phyloP scores from a whole-genome alignment of 2,113 vertebrate species.

The Peromyscus leucopus region DNA sequence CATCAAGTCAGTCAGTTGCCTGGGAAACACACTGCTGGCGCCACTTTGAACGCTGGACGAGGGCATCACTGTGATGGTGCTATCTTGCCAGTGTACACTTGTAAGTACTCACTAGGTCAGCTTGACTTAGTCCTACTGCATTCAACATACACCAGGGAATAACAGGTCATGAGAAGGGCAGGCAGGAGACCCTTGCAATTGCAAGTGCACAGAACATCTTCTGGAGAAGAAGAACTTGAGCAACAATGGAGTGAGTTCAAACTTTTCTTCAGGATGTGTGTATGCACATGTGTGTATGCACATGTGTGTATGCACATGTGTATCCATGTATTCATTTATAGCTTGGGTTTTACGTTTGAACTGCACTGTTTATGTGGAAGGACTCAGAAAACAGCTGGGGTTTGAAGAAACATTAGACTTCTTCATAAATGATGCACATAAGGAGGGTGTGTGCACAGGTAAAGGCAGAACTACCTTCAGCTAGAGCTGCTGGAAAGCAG shows the following conservation, averaged over 20 bases:
- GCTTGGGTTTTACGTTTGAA: neutral
- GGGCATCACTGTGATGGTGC: neutral
- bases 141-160: neutral
- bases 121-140: conserved; percentile 39
- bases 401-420: neutral
- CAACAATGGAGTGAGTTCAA: neutral
- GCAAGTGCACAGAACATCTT: neutral
- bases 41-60: neutral
- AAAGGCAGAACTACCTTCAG: neutral
- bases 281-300: neutral
- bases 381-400: neutral
- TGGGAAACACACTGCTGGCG: neutral
- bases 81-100: neutral
- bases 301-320: neutral
- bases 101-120: neutral
- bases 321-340: neutral
- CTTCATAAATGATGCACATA: neutral
- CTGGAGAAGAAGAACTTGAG: neutral
- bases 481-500: neutral
- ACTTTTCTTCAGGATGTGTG: neutral
- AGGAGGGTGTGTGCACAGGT: neutral
- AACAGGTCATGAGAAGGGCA: neutral
- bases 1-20: neutral
- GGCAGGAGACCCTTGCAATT: neutral
- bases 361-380: neutral